A percentile compares a stretch with the other conserved stretches of the same genome.
These are phyloP conservation scores for Ennomos quercinarius DNA, from an alignment of 2,888 invertebrate genomes.

Conservation along the genomic window DNA sequence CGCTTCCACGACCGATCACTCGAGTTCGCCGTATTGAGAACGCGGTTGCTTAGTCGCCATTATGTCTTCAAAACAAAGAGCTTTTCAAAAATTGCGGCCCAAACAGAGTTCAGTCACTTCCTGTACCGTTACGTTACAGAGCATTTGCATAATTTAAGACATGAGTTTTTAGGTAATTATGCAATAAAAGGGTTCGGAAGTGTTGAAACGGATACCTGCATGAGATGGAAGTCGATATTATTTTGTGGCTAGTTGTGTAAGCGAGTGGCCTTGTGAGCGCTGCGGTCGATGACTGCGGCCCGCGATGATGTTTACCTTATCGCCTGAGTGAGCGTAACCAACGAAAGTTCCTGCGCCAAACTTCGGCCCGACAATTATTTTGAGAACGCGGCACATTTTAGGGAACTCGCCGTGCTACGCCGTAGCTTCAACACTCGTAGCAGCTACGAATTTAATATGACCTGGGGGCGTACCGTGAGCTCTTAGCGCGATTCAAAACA, in stretches of 20 bases:
- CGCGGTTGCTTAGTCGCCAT: conserved; percentile 63
- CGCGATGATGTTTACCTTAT: conserved; percentile 77
- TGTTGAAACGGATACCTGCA: conserved; percentile 33
- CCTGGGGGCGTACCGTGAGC: too few relatives aligned
- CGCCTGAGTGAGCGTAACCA: conserved; percentile 68
- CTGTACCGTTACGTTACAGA: conserved; percentile 48
- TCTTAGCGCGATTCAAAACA: too few relatives aligned
- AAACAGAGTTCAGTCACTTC: conserved; percentile 48
- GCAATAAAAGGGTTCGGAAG: conserved; percentile 31
- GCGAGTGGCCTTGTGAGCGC: conserved; percentile 75
- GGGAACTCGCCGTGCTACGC: conserved; percentile 48
- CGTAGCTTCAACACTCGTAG: conserved; percentile 46
- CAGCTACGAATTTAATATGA: conserved; percentile 14
- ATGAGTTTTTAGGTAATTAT: conserved; percentile 27
- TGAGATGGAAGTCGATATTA: conserved; percentile 59
- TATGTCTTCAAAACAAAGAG: conserved; percentile 73
- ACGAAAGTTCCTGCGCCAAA: conserved; percentile 65
- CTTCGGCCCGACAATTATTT: conserved; percentile 54
- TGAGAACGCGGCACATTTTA: conserved; percentile 47
- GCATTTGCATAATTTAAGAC: conserved; percentile 45
- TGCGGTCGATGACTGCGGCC: conserved; percentile 72
- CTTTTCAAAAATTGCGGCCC: conserved; percentile 56
- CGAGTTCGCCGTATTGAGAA: conserved; percentile 79
- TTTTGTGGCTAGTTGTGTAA: conserved; percentile 73
- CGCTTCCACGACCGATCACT: conserved; percentile 57